Evolutionary conservation across 2,113 vertebrate genomes (phyloP).

Genomic region (Halichoerus grypus): DNA sequence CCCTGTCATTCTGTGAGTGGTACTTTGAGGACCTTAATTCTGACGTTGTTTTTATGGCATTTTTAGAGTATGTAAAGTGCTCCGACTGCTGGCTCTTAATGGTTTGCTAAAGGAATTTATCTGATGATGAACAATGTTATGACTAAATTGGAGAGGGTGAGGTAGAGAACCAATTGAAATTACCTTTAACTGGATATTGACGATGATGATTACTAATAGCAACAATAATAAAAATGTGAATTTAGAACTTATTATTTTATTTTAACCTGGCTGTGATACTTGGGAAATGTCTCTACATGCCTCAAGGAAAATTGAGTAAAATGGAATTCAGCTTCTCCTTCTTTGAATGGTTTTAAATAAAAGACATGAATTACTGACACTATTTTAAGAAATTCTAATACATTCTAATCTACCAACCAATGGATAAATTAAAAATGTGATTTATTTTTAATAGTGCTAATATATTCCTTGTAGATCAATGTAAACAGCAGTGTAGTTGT

Average conservation of each 20-base stretch:
- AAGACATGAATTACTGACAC: not conserved
- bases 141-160: not conserved
- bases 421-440: conserved; percentile 26
- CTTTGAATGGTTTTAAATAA: not conserved
- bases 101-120: not conserved
- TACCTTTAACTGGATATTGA: not conserved
- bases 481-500: not conserved
- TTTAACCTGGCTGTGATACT: not conserved
- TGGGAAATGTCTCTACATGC: not conserved
- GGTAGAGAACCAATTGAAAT: not conserved
- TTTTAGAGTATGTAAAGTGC: not conserved
- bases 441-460: conserved; percentile 2
- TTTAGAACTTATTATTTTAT: not conserved
- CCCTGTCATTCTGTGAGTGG: too few relatives aligned
- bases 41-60: not conserved
- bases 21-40: not conserved
- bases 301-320: not conserved
- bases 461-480: not conserved
- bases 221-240: not conserved
- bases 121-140: not conserved
- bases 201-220: not conserved
- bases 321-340: not conserved
- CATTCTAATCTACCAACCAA: not conserved
- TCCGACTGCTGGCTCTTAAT: not conserved
- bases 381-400: not conserved